phyloP scores from a whole-genome alignment of 1,140 invertebrate species.

The Cylas formicarius region DNA sequence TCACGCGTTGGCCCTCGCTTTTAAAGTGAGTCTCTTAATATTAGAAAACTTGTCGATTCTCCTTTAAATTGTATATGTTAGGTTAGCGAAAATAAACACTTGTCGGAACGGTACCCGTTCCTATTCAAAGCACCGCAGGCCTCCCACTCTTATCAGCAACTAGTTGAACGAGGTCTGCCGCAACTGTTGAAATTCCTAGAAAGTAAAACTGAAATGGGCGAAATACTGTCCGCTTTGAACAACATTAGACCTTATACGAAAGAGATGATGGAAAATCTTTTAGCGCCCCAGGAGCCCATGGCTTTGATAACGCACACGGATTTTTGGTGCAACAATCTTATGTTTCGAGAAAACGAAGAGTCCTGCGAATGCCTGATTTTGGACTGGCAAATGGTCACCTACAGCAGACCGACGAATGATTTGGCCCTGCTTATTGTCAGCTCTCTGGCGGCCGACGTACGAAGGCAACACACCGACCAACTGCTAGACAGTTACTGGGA shows the following conservation, averaged over 20 bases:
- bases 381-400: slow-evolving; percentile 80
- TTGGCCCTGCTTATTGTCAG: slow-evolving; percentile 70
- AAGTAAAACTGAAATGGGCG: slow-evolving; percentile 51
- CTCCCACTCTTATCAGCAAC: slow-evolving; percentile 67
- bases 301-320: slow-evolving; percentile 70
- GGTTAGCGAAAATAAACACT: slow-evolving; percentile 49
- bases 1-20: slow-evolving; percentile 60
- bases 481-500: slow-evolving; percentile 65
- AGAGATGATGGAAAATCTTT: slow-evolving; percentile 55
- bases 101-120: slow-evolving; percentile 62
- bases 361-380: slow-evolving; percentile 55
- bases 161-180: slow-evolving; percentile 65
- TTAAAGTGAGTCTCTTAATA: slow-evolving; percentile 51
- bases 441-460: slow-evolving; percentile 61
- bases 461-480: slow-evolving; percentile 51
- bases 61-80: too few species aligned
- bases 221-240: slow-evolving; percentile 48
- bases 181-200: slow-evolving; percentile 63
- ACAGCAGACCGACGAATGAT: slow-evolving; percentile 70
- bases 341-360: slow-evolving; percentile 51
- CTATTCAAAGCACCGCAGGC: slow-evolving; percentile 68
- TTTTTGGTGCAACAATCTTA: slow-evolving; percentile 75
- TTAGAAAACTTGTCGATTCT: too few species aligned
- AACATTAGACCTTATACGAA: slow-evolving; percentile 52
- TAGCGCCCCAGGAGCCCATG: slow-evolving; percentile 59